Evolutionary conservation across 2,888 invertebrate species (phyloP).

Genomic region (Caenorhabditis sinica): DNA sequence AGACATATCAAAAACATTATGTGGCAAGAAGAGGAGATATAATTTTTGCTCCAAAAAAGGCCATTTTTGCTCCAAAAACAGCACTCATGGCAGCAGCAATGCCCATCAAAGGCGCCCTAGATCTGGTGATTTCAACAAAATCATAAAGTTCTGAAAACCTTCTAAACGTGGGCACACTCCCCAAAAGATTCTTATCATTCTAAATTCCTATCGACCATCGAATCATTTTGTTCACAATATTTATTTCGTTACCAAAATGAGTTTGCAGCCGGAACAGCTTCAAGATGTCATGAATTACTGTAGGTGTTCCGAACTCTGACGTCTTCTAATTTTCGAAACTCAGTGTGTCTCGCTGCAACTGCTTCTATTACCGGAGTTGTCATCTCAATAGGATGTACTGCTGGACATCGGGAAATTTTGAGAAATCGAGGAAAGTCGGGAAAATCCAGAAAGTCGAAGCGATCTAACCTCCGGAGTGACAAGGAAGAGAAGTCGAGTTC

Average conservation of each 20-base stretch:
- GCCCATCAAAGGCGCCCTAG: too few species aligned
- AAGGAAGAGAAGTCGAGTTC: neutral
- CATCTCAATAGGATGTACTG: conserved; percentile 9
- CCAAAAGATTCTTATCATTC: neutral
- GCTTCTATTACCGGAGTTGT: conserved; percentile 1
- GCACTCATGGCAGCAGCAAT: too few species aligned
- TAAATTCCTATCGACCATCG: too few species aligned
- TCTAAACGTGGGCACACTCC: neutral
- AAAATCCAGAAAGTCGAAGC: neutral
- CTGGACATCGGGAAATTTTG: conserved; percentile 1
- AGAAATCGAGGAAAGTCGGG: conserved; percentile 14
- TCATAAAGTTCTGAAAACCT: neutral
- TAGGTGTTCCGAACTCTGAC: neutral
- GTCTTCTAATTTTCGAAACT: neutral
- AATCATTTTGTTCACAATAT: neutral
- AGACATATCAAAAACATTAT: too few species aligned
- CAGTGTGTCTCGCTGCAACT: conserved; percentile 17
- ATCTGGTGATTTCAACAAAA: too few species aligned
- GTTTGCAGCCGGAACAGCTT: conserved; percentile 2
- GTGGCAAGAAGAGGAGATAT: too few species aligned
- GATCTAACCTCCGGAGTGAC: neutral
- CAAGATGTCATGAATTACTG: conserved; percentile 6
- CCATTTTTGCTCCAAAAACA: too few species aligned
- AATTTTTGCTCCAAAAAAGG: too few species aligned
- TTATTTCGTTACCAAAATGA: conserved; percentile 2